Percentiles rank a stretch among this genome's conserved stretches.
These are phyloP conservation scores for Acrocephalus arundinaceus DNA, from an alignment of 2,113 vertebrate species.

Conservation along the genomic window DNA sequence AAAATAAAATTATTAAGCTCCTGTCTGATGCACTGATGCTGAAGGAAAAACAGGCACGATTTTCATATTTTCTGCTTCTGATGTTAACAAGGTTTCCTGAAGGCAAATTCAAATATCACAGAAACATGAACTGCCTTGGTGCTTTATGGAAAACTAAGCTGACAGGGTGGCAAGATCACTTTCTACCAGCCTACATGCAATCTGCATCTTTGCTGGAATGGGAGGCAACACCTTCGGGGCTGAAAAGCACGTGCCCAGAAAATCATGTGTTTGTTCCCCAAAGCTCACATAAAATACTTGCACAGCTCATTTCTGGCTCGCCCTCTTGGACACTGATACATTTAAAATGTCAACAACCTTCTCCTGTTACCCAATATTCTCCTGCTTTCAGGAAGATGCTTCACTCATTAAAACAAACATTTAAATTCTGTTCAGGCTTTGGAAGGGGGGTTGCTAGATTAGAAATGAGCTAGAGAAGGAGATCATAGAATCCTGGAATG, in stretches of 20 bases:
- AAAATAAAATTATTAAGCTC: neutral
- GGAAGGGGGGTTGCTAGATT: neutral
- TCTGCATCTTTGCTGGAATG: neutral
- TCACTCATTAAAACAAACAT: neutral
- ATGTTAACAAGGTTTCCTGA: neutral
- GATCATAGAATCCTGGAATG: neutral
- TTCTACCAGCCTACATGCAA: neutral
- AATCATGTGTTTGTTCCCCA: neutral
- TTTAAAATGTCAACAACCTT: neutral
- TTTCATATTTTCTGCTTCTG: neutral
- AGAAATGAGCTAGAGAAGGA: neutral
- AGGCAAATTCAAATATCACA: neutral
- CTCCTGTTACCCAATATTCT: neutral
- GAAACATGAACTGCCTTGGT: neutral
- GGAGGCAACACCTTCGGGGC: neutral
- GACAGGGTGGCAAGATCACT: constrained; percentile 14
- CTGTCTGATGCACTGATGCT: neutral
- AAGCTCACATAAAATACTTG: neutral
- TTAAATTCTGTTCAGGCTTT: neutral
- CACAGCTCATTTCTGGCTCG: neutral
- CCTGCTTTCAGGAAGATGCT: neutral
- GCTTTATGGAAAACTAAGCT: neutral
- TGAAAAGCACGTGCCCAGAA: neutral
- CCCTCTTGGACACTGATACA: neutral
- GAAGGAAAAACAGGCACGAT: neutral